phyloP scores from a whole-genome alignment of 2,797 vertebrate genomes.

The Erpetoichthys calabaricus region DNA sequence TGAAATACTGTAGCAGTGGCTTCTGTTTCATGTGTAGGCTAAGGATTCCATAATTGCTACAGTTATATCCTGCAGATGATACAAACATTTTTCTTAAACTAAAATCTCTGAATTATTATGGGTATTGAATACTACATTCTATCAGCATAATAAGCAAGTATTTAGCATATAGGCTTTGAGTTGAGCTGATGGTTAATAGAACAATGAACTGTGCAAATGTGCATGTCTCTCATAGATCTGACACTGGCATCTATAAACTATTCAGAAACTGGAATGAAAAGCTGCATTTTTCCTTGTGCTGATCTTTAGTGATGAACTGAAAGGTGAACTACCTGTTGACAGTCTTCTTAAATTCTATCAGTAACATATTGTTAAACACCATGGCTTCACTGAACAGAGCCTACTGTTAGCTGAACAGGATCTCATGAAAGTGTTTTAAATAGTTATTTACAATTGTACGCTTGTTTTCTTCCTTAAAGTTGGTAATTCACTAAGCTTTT shows the following conservation, averaged over 20 bases:
- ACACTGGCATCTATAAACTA: slow-evolving; percentile 40
- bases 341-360: slow-evolving; percentile 66
- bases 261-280: slow-evolving; percentile 49
- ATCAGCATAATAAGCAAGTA: slow-evolving; percentile 53
- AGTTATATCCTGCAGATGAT: too few relatives aligned
- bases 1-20: too few relatives aligned
- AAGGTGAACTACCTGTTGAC: slow-evolving; percentile 74
- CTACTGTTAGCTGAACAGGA: slow-evolving; percentile 31
- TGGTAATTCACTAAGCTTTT: slow-evolving; percentile 23
- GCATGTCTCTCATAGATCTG: slow-evolving; percentile 58
- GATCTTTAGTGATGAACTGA: slow-evolving; percentile 54
- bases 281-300: slow-evolving; percentile 39
- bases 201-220: slow-evolving; percentile 68
- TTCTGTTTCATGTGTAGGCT: too few relatives aligned
- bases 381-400: slow-evolving; percentile 33
- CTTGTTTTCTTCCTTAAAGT: slow-evolving; percentile 14
- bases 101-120: too few relatives aligned
- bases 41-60: too few relatives aligned
- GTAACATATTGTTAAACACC: slow-evolving; percentile 63
- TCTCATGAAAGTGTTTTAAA: slow-evolving; percentile 26
- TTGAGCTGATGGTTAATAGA: slow-evolving; percentile 49
- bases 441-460: slow-evolving; percentile 26
- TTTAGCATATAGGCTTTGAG: slow-evolving; percentile 66
- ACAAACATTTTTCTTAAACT: too few relatives aligned
- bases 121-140: slow-evolving; percentile 35